A percentile compares a stretch with the other conserved stretches of the same genome.
These are phyloP conservation scores for Caerostris darwini DNA, from an alignment of 1,140 invertebrate species.

Conservation along the genomic window DNA sequence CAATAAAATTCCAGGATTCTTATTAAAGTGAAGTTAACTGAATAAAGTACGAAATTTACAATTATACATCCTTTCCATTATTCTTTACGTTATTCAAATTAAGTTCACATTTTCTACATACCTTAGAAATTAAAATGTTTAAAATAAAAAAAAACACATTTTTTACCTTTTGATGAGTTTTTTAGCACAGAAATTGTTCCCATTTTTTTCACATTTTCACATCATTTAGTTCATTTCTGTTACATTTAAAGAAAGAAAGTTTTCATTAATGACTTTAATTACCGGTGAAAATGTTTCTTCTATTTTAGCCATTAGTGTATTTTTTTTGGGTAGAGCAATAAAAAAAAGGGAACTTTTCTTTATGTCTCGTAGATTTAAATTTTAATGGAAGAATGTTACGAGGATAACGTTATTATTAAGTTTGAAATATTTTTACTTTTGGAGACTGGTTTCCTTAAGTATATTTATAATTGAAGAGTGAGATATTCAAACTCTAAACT, in stretches of 20 bases:
- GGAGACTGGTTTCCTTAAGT: neutral
- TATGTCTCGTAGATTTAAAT: neutral
- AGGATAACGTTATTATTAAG: neutral
- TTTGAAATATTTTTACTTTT: neutral
- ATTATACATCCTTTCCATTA: neutral
- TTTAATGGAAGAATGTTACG: neutral
- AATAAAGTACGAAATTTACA: neutral
- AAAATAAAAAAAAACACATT: neutral
- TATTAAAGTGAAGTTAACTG: no score
- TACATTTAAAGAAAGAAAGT: neutral
- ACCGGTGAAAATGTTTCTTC: neutral
- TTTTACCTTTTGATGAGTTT: neutral
- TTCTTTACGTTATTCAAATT: neutral
- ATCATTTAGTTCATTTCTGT: constrained; percentile 4
- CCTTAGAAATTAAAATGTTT: neutral
- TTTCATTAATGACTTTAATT: constrained; percentile 11
- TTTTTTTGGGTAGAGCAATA: neutral
- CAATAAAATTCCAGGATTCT: no score
- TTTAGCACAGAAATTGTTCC: neutral
- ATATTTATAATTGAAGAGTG: neutral
- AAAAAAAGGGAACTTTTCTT: neutral
- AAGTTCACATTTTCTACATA: neutral
- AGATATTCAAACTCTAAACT: no score
- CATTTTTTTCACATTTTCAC: neutral
- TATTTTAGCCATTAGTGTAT: neutral